Percentiles rank a stretch among this genome's conserved stretches.
Evolutionary conservation across 2,113 vertebrate species (phyloP).

Genomic region (Crocuta crocuta): DNA sequence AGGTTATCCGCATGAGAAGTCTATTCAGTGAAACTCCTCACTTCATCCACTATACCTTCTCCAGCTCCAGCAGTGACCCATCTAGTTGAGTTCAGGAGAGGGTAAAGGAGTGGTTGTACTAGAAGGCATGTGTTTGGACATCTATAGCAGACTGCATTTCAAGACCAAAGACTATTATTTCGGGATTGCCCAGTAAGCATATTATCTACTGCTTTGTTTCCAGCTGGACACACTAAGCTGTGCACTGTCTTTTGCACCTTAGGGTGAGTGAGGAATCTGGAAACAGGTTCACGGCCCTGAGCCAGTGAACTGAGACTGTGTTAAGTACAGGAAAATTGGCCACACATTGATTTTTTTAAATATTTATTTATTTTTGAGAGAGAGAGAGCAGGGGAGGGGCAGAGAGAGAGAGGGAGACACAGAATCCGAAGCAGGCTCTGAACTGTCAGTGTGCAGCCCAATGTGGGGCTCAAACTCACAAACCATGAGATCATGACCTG

Average conservation of each 20-base stretch:
- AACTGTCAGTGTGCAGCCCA: too few relatives aligned
- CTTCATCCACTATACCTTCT: not conserved
- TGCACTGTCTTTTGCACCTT: not conserved
- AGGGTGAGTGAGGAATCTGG: not conserved
- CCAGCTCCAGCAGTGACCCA: not conserved
- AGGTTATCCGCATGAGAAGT: not conserved
- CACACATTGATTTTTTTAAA: not conserved
- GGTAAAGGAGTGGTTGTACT: not conserved
- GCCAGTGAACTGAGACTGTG: not conserved
- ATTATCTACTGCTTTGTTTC: not conserved
- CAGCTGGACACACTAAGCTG: not conserved
- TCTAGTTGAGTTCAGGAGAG: not conserved
- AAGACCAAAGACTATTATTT: conserved; percentile 38
- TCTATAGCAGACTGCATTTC: not conserved
- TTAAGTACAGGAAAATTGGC: not conserved
- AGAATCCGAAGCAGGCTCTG: too few relatives aligned
- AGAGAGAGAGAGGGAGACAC: too few relatives aligned
- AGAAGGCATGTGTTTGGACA: not conserved
- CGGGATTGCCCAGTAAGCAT: conserved; percentile 5
- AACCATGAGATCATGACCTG: too few relatives aligned
- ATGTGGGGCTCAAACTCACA: too few relatives aligned
- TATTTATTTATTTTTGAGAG: too few relatives aligned
- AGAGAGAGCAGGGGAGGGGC: too few relatives aligned
- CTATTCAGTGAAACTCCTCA: not conserved
- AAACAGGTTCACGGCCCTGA: not conserved